These are phyloP conservation scores for Onychostoma macrolepis DNA, from an alignment of 2,113 vertebrate genomes.

Conservation along the genomic window DNA sequence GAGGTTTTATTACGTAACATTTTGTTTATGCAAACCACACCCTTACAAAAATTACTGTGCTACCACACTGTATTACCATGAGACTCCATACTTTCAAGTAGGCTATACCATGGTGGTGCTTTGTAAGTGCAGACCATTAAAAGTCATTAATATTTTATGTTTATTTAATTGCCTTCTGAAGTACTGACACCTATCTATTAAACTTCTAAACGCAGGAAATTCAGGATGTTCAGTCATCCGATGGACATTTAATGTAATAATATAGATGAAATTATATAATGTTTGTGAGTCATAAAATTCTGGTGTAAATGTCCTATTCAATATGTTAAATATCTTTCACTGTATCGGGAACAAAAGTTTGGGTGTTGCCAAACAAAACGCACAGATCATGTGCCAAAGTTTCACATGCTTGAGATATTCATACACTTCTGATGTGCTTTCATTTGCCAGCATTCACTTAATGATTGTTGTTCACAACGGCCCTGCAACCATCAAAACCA, in stretches of 20 bases:
- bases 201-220: neutral
- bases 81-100: neutral
- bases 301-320: neutral
- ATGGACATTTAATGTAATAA: neutral
- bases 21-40: constrained; percentile 1
- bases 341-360: neutral
- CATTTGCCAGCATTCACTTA: neutral
- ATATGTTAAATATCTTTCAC: neutral
- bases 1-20: constrained; percentile 2
- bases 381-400: neutral
- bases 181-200: neutral
- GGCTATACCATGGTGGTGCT: neutral
- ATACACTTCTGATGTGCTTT: neutral
- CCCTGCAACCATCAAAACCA: neutral
- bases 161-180: neutral
- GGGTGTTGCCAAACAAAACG: neutral
- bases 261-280: neutral
- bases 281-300: neutral
- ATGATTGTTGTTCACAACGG: neutral
- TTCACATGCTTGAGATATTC: neutral
- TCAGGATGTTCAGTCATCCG: neutral
- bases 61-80: neutral
- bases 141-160: constrained; percentile 1
- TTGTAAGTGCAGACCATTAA: neutral
- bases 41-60: neutral